Conservation (phyloP, 2,797 vertebrate species). For the Varecia variegata region DNA sequence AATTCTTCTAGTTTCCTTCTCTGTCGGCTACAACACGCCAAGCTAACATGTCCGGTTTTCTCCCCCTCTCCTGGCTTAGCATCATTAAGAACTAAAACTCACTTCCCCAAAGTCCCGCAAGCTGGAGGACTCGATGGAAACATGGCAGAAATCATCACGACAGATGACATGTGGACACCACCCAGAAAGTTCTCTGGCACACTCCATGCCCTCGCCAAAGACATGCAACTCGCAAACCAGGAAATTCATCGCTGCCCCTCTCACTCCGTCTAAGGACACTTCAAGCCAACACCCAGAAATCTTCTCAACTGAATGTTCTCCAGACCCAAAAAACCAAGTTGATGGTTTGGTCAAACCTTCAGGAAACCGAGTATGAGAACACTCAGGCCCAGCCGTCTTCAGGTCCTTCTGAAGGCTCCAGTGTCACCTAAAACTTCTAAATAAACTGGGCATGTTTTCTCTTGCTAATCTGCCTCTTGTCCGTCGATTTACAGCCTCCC, state of each 20-base stretch:
- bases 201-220: background rate
- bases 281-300: background rate
- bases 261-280: background rate
- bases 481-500: background rate
- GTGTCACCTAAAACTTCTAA: background rate
- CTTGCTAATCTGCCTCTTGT: background rate
- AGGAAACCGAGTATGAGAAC: background rate
- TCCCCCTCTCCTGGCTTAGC: no score
- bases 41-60: background rate
- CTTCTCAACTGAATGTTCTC: background rate
- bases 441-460: background rate
- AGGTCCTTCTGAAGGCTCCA: background rate
- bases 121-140: background rate
- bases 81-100: background rate
- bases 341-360: background rate
- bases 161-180: no score
- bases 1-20: background rate
- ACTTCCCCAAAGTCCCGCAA: background rate
- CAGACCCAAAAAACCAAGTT: background rate
- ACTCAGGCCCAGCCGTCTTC: background rate
- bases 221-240: background rate
- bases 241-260: background rate
- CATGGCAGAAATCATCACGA: background rate
- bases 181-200: background rate
- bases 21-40: background rate